Evolutionary conservation across 2,888 invertebrate genomes (phyloP).

Genomic region (Philereme vetulata): DNA sequence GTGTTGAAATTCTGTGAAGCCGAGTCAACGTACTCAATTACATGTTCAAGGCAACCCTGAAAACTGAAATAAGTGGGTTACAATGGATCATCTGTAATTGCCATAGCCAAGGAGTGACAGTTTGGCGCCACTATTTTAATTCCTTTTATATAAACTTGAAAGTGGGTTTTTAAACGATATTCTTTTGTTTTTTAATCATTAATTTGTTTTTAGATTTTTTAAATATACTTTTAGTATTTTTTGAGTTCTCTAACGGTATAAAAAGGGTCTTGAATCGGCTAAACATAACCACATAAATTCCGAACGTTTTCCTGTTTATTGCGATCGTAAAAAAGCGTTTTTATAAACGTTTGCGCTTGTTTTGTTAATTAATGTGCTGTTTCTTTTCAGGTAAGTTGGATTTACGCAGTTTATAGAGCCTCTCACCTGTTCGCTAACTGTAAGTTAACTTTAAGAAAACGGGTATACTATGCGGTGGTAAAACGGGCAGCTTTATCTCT

Average conservation of each 20-base stretch:
- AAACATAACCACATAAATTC: slow-evolving; percentile 23
- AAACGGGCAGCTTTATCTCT: too few relatives aligned
- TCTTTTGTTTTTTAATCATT: too few relatives aligned
- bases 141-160: too few relatives aligned
- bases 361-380: slow-evolving; percentile 44
- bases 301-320: slow-evolving; percentile 28
- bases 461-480: too few relatives aligned
- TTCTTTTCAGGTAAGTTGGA: slow-evolving; percentile 20
- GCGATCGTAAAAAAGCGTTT: slow-evolving; percentile 41
- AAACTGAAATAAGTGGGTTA: slow-evolving; percentile 8
- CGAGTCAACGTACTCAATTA: slow-evolving; percentile 20
- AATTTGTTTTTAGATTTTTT: too few relatives aligned
- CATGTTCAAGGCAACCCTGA: slow-evolving; percentile 22
- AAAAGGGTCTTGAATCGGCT: slow-evolving; percentile 4
- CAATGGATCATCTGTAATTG: neutral
- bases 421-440: neutral
- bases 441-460: too few relatives aligned
- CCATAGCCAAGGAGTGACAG: too few relatives aligned
- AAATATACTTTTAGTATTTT: too few relatives aligned
- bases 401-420: neutral
- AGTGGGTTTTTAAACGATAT: too few relatives aligned
- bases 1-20: slow-evolving; percentile 10
- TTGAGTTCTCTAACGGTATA: slow-evolving; percentile 18
- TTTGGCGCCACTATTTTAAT: too few relatives aligned
- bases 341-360: slow-evolving; percentile 39